These are phyloP conservation scores for Drosophila azteca DNA, from an alignment of 1,140 invertebrate species.

Conservation along the genomic window DNA sequence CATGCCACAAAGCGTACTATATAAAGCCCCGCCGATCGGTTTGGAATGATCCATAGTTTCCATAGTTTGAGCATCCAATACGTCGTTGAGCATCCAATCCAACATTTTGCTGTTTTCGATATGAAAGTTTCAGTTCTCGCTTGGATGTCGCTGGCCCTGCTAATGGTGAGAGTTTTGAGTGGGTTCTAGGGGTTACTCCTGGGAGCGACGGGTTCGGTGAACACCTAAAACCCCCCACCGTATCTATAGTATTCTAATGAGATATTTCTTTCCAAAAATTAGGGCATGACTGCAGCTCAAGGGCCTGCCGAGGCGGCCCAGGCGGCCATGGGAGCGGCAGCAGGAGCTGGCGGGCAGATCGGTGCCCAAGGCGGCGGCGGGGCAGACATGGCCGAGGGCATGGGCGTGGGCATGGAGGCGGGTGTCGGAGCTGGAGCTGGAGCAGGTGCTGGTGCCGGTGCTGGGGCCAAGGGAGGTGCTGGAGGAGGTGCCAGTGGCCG, in stretches of 20 bases:
- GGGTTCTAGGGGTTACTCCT: too few species aligned
- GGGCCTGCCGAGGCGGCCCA: slow-evolving; percentile 33
- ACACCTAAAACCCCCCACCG: too few species aligned
- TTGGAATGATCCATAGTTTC: slow-evolving; percentile 2
- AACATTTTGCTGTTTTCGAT: neutral
- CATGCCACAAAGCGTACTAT: slow-evolving; percentile 10
- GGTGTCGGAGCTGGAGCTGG: slow-evolving; percentile 29
- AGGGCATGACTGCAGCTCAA: slow-evolving; percentile 41
- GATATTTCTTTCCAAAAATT: neutral
- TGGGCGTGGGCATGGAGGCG: slow-evolving; percentile 27
- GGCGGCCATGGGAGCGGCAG: slow-evolving; percentile 26
- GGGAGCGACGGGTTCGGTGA: neutral
- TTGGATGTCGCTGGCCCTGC: slow-evolving; percentile 18
- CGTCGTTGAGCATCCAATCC: neutral
- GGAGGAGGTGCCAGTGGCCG: neutral
- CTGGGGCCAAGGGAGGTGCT: too few species aligned
- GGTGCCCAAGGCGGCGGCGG: slow-evolving; percentile 28
- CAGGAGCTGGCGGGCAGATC: slow-evolving; percentile 18
- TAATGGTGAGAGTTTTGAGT: slow-evolving; percentile 38
- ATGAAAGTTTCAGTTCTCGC: slow-evolving; percentile 43
- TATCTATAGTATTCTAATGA: too few species aligned
- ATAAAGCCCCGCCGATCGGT: neutral
- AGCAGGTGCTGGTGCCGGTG: neutral
- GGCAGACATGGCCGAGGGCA: slow-evolving; percentile 25
- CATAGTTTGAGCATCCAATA: neutral